Evolutionary conservation across 2,113 vertebrate genomes (phyloP), one percentile per base, ranked within the genome.

Genomic region (Nannospalax galili): DNA sequence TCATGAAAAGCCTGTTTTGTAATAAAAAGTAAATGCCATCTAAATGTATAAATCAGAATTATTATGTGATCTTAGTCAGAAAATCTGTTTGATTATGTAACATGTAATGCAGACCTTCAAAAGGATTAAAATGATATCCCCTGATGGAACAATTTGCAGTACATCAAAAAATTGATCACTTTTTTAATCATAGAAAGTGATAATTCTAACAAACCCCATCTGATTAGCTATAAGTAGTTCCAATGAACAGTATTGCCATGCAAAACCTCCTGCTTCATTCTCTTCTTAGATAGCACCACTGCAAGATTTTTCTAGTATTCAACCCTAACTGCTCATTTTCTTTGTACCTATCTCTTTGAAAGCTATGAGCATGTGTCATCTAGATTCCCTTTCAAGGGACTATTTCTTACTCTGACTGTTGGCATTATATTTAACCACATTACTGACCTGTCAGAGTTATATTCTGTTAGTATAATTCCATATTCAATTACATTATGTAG

Each of bases 11-110:
- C 4, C 6, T 85, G 16, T 35, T 48, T 85, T 42, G 4, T 11
- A 67, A 56, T 77, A 12, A 74, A 87, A 95, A 84, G 48, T 94
- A 11, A 95, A 80, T 85, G 40, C 74, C 75, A 87, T 80, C 32
- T 78, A 30, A 93, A 75, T 92, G 10, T 69, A 9, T 78, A 73
- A 91, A 85, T 42, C 10, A 52, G 70, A 60, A 35, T 12, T 64
- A 79, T 84, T 88, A 84, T 90, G 30, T 32, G 78, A 20, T 22
- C 22, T 84, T 67, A 75, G 30, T n/a, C 69, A 82, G 40, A 72
- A 82, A 17, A 35, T 90, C 11, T 86, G 7, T 82, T 58, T 73
- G 5, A 79, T 48, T 85, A 94, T 70, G 20, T 62, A 67, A 82
- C 11, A 78, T 74, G 67, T 30, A 56, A 0, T 74, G 26, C 7